Base-by-base conservation (phyloP, 1,140 invertebrate species). In the Lanistes nyassanus region DNA sequence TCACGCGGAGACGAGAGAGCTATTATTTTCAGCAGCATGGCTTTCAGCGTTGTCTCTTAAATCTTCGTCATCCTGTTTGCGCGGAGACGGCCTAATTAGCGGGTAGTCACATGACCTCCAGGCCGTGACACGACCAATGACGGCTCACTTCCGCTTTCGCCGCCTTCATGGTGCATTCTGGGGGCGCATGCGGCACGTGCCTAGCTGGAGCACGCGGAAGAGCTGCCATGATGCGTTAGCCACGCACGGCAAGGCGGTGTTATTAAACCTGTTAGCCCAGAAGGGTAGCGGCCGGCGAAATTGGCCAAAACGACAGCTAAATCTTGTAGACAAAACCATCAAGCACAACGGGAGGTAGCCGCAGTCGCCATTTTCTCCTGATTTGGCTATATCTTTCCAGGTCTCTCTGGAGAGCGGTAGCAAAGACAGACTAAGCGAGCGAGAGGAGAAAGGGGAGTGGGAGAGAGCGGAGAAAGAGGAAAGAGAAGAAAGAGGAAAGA, bases 51-150 rank as follows among this genome's bases (percentile, higher is more conserved):
- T 72, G 70, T 72, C 70, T 58, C 70, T 55, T 72, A 72, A 72
- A 72, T 72, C 70, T 72, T 29, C 56, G 65, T 37, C 37, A n/a
- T 37, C 47, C 55, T 72, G 55, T 72, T 72, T 62, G 70, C 55
- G 42, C 53, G 70, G 31, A 26, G 70, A 72, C 70, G 55, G 70
- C 55, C 34, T 72, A 72, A 72, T 72, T 60, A 62, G 55, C 37
- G 56, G 70, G 70, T 58, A 29, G 70, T 72, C 70, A 72, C 70
- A 72, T 72, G 70, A 72, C 70, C 55, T 42, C 56, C n/a, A 72
- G 55, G 70, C 70, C 55, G 70, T 56, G 70, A 72, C 70, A 72
- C 55, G 70, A 72, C 70, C 70, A 72, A 72, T 72, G 70, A 72
- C 70, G 56, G 70, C 60, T 72, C 70, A 62, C 56, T 72, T 72